A percentile compares a stretch with the other conserved stretches of the same genome.
Conservation (phyloP, 1,140 invertebrate species). For the Chironomus striatipennis region DNA sequence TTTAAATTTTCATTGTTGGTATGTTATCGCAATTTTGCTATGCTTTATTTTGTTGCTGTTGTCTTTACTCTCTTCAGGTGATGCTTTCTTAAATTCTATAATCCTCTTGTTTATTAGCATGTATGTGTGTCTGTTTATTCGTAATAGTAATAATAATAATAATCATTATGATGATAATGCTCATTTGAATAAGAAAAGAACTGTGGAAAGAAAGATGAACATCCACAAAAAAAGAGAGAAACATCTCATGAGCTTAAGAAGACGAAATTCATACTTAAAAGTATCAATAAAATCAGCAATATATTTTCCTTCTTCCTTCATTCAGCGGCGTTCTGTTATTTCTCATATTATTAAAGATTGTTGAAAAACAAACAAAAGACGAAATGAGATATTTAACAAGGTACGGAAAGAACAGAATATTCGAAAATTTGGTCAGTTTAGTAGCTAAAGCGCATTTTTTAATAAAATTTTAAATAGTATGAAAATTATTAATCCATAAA, state of each 20-base stretch:
- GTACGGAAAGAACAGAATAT: background rate
- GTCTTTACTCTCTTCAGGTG: background rate
- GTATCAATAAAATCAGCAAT: constrained; percentile 24
- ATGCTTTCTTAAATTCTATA: background rate
- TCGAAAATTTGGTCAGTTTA: too few relatives aligned
- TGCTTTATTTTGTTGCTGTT: background rate
- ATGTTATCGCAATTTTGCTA: constrained; percentile 3
- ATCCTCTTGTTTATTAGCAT: background rate
- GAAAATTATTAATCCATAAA: too few relatives aligned
- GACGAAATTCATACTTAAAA: background rate
- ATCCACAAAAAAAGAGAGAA: background rate
- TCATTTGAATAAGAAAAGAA: background rate
- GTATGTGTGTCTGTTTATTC: too few relatives aligned
- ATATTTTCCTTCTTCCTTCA: background rate
- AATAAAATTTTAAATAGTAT: too few relatives aligned
- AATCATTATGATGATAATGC: background rate
- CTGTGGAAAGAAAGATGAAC: background rate
- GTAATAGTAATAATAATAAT: background rate
- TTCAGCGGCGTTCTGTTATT: constrained; percentile 5
- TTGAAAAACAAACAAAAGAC: constrained; percentile 22
- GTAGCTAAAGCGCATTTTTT: too few relatives aligned
- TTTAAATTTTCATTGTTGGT: background rate
- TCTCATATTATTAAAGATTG: background rate
- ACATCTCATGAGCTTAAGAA: background rate
- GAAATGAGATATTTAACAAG: constrained; percentile 4